phyloP scores from a whole-genome alignment of 2,888 invertebrate species.

The Drosophila nr. medialis region DNA sequence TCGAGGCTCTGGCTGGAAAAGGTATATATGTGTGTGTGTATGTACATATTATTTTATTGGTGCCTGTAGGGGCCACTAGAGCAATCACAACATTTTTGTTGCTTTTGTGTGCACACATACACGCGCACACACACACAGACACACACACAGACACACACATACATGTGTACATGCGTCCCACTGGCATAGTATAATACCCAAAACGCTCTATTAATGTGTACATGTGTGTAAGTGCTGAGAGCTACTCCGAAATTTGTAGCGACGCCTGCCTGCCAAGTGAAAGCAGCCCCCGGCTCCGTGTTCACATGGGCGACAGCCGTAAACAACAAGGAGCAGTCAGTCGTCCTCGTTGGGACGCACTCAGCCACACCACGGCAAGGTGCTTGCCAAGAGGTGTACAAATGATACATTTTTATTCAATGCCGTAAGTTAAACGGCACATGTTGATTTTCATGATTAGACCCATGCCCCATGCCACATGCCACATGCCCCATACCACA shows the following conservation, averaged over 20 bases:
- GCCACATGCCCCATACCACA: too few species aligned
- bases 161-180: background rate
- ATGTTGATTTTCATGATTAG: constrained; percentile 60
- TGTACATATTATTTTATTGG: constrained; percentile 14
- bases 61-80: constrained; percentile 27
- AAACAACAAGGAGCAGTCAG: constrained; percentile 41
- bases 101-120: background rate
- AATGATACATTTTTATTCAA: constrained; percentile 58
- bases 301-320: constrained; percentile 60
- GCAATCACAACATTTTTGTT: constrained; percentile 25
- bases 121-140: too few species aligned
- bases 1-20: constrained; percentile 41
- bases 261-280: constrained; percentile 21
- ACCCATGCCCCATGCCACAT: background rate
- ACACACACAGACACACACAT: too few species aligned
- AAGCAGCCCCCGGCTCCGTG: constrained; percentile 58
- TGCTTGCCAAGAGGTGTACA: constrained; percentile 21
- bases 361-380: constrained; percentile 34
- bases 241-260: constrained; percentile 30
- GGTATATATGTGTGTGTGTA: constrained; percentile 15
- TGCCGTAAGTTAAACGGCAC: constrained; percentile 48
- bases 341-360: constrained; percentile 48
- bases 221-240: constrained; percentile 7
- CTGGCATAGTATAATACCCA: background rate
- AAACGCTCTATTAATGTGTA: constrained; percentile 23